Conservation (phyloP, 1,140 invertebrate species). For the Ylistrum balloti region DNA sequence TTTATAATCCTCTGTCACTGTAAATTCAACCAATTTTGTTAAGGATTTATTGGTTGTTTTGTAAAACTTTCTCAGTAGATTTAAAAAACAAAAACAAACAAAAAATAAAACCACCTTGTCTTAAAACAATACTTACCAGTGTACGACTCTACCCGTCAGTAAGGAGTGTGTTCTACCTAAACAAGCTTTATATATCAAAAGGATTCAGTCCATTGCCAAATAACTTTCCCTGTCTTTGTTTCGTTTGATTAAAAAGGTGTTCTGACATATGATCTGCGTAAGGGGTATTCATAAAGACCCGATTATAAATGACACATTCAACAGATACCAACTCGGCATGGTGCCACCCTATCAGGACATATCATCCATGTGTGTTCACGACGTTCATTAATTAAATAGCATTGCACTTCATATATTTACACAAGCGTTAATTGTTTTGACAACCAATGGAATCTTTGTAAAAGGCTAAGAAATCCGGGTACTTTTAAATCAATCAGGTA, state of each 20-base stretch:
- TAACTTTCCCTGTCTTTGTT: neutral
- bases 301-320: neutral
- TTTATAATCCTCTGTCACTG: too few species aligned
- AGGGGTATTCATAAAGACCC: neutral
- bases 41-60: too few species aligned
- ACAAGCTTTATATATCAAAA: neutral
- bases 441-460: neutral
- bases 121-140: too few species aligned
- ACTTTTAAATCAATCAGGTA: neutral
- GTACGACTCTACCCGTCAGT: too few species aligned
- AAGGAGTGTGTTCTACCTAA: too few species aligned
- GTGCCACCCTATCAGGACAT: neutral
- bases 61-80: too few species aligned
- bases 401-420: neutral
- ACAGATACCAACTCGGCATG: slow-evolving; percentile 5
- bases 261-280: neutral
- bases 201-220: neutral
- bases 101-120: too few species aligned
- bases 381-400: neutral
- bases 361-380: neutral
- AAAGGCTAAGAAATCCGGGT: neutral
- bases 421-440: neutral
- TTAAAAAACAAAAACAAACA: too few species aligned
- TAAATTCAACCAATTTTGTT: too few species aligned
- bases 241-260: neutral